A percentile compares a stretch with the other conserved stretches of the same genome.
Evolutionary conservation across 2,888 invertebrate species (phyloP).

Genomic region (Adelphocoris suturalis): DNA sequence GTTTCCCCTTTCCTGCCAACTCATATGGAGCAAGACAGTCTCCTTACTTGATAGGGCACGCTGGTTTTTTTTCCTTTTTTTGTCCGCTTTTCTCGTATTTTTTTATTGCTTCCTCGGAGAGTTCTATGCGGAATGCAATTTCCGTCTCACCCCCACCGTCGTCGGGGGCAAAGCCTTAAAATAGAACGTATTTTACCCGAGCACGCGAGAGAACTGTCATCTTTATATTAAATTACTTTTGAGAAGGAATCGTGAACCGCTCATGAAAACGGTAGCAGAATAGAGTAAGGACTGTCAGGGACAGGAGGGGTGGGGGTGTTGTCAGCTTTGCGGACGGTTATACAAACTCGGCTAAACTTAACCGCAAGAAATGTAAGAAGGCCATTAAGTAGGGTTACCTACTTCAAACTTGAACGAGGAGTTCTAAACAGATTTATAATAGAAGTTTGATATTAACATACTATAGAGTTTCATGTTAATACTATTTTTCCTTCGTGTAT

Average conservation of each 20-base stretch:
- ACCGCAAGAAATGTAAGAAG: not conserved
- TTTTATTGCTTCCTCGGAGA: constrained; percentile 64
- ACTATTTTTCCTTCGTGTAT: too few relatives aligned
- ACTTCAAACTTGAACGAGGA: too few relatives aligned
- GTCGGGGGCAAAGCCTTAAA: constrained; percentile 41
- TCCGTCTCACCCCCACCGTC: constrained; percentile 32
- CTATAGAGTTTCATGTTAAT: too few relatives aligned
- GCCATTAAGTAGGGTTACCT: not conserved
- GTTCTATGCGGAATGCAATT: constrained; percentile 68
- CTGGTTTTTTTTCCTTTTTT: constrained; percentile 12
- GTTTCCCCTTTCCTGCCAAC: constrained; percentile 7
- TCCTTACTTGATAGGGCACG: constrained; percentile 43
- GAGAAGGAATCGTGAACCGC: constrained; percentile 22
- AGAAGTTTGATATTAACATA: too few relatives aligned
- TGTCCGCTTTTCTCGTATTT: not conserved
- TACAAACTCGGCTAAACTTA: not conserved
- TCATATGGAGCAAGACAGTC: constrained; percentile 37
- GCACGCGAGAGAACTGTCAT: constrained; percentile 69
- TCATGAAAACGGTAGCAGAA: constrained; percentile 53
- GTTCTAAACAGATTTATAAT: too few relatives aligned
- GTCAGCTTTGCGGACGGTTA: not conserved
- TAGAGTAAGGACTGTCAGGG: not conserved
- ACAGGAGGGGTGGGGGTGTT: too few relatives aligned
- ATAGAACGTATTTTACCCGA: constrained; percentile 64
- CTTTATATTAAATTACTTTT: constrained; percentile 69